Evolutionary conservation across 2,797 vertebrate species (phyloP), one percentile per base, ranked within the genome.

Genomic region (Intellagama lesueurii): DNA sequence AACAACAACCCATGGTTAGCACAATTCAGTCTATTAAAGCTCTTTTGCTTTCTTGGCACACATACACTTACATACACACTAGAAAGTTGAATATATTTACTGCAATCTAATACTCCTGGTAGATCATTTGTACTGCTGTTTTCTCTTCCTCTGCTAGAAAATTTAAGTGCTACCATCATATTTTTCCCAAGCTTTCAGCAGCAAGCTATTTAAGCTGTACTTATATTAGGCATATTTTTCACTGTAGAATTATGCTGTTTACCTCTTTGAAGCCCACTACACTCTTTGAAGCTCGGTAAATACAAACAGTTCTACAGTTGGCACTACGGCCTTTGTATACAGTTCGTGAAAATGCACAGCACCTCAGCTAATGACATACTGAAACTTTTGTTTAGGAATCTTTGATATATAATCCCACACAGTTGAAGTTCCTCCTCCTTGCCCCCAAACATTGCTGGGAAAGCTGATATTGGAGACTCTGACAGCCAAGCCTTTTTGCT

Each of bases 1-100:
- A 94, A 94, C 92, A 96, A 96, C 92, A 94, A n/a, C n/a, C 94
- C 94, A 93, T 85, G 94, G 95, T 96, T 97, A 97, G 96, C 97
- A 30, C 96, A 97, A 52, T 97, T 97, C 96, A 97, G 97, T 97
- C 96, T 97, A 97, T 97, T 97, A 97, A 96, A 96, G 96, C 95
- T 94, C 92, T 93, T 86, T 90, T 56, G 94, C 94, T 91, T 94
- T 73, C 89, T 92, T 95, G 75, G 94, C 35, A 79, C 30, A 91
- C 44, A 92, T 94, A 91, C 91, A 94, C 40, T 40, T 40, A 93
- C 92, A 90, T 47, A 95, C 94, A 91, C 94, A 93, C 91, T 16
- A 91, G 56, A n/a, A 70, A 3, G 89, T 87, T 90, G 90, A 94
- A 95, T 95, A 90, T 94, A 96, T 96, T 91, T 94, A 96, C 96